A percentile compares a stretch with the other conserved stretches of the same genome.
Evolutionary conservation across 2,113 vertebrate species (phyloP).

Genomic region (Zapus hudsonius): DNA sequence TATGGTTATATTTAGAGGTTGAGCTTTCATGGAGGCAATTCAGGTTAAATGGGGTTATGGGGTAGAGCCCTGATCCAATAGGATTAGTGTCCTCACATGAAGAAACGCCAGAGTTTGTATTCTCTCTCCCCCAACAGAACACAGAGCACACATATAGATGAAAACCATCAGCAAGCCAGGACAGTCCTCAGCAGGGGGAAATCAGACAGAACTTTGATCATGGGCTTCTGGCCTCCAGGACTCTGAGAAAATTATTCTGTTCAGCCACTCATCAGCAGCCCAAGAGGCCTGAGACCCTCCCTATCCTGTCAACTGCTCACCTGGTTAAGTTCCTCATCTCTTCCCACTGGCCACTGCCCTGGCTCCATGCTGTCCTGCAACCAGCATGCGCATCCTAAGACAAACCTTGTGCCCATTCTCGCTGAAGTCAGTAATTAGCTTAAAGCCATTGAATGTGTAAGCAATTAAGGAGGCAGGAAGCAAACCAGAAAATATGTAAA

Average conservation of each 20-base stretch:
- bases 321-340: background rate
- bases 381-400: background rate
- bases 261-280: background rate
- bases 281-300: background rate
- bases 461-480: background rate
- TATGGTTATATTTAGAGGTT: background rate
- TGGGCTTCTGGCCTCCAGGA: background rate
- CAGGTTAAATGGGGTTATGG: background rate
- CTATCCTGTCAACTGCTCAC: background rate
- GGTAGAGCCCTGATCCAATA: background rate
- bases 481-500: background rate
- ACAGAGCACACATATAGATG: background rate
- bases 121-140: background rate
- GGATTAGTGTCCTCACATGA: background rate
- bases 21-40: background rate
- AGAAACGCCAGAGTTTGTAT: background rate
- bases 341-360: background rate
- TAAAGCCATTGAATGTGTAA: background rate
- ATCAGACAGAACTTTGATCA: background rate
- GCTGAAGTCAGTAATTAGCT: background rate
- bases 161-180: background rate
- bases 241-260: background rate
- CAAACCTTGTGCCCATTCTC: background rate
- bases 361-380: background rate
- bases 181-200: background rate